phyloP scores from a whole-genome alignment of 2,888 invertebrate genomes.

The Chrysolina oricalcia region DNA sequence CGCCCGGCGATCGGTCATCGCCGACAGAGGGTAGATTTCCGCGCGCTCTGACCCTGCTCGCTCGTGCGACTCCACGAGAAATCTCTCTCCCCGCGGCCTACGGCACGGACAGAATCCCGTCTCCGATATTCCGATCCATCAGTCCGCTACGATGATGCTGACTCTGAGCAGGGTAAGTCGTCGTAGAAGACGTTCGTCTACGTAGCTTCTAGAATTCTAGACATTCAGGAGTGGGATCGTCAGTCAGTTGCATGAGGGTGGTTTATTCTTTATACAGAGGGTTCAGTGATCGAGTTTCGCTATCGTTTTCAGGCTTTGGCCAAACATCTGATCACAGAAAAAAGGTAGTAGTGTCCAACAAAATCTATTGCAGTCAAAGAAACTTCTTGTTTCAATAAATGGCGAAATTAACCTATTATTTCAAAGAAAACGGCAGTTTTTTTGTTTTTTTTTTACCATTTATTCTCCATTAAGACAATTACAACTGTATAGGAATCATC shows the following conservation, averaged over 20 bases:
- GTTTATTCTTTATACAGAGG: neutral
- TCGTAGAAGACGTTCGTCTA: neutral
- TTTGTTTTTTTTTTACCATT: too few relatives aligned
- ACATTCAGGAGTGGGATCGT: neutral
- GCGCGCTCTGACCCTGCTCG: slow-evolving; percentile 11
- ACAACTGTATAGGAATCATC: too few relatives aligned
- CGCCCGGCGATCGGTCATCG: slow-evolving; percentile 24
- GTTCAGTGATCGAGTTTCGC: too few relatives aligned
- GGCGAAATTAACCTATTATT: too few relatives aligned
- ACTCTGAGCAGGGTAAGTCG: slow-evolving; percentile 65
- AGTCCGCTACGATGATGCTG: slow-evolving; percentile 61
- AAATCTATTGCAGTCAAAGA: too few relatives aligned
- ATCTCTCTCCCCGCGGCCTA: neutral
- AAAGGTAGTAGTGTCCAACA: too few relatives aligned
- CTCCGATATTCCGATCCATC: neutral
- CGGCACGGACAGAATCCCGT: neutral
- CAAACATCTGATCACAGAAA: too few relatives aligned
- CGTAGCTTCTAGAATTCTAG: neutral
- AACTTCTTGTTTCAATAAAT: too few relatives aligned
- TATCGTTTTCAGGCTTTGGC: too few relatives aligned
- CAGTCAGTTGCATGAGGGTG: neutral
- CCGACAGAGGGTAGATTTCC: slow-evolving; percentile 11
- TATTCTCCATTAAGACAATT: too few relatives aligned
- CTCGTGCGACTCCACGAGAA: slow-evolving; percentile 1
- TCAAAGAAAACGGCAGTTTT: too few relatives aligned